These are phyloP conservation scores for Chaetops frenatus DNA, from an alignment of 2,113 vertebrate species.

Conservation along the genomic window DNA sequence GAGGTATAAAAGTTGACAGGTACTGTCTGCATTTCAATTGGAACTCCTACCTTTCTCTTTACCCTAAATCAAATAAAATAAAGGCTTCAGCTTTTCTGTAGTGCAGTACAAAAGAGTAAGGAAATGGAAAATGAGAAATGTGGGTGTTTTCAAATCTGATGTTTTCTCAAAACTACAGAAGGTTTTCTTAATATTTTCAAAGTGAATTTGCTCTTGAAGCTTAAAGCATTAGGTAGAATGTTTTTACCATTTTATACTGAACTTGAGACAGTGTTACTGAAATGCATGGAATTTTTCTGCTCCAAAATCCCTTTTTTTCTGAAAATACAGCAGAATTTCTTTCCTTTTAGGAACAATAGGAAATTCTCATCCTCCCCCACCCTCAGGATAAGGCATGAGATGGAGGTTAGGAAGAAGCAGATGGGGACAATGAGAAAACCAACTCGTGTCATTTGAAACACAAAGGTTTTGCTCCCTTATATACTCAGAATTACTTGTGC, in stretches of 20 bases:
- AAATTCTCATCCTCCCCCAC: background rate
- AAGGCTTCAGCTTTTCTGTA: constrained; percentile 28
- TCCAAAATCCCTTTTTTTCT: background rate
- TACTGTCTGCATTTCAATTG: constrained; percentile 48
- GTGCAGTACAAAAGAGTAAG: constrained; percentile 39
- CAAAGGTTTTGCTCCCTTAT: constrained; percentile 20
- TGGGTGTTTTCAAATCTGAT: constrained; percentile 1
- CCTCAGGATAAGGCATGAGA: background rate
- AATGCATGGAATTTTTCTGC: background rate
- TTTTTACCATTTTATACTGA: background rate
- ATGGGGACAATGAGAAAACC: constrained; percentile 24
- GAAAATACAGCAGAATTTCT: background rate
- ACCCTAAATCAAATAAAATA: constrained; percentile 16
- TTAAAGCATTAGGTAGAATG: background rate
- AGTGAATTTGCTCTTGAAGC: background rate
- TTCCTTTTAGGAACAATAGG: background rate
- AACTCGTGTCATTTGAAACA: constrained; percentile 16
- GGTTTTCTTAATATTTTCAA: constrained; percentile 8
- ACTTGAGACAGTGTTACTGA: background rate
- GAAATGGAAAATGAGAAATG: background rate
- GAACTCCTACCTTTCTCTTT: constrained; percentile 19
- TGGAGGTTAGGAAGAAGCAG: background rate
- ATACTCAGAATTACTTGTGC: constrained; percentile 20
- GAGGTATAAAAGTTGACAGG: constrained; percentile 54
- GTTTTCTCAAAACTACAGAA: constrained; percentile 1